Evolutionary conservation across 53 echinoderm and acorn worm genomes (phyloP), one percentile per base, ranked within the genome.

Genomic region (Echinometra lucunter): DNA sequence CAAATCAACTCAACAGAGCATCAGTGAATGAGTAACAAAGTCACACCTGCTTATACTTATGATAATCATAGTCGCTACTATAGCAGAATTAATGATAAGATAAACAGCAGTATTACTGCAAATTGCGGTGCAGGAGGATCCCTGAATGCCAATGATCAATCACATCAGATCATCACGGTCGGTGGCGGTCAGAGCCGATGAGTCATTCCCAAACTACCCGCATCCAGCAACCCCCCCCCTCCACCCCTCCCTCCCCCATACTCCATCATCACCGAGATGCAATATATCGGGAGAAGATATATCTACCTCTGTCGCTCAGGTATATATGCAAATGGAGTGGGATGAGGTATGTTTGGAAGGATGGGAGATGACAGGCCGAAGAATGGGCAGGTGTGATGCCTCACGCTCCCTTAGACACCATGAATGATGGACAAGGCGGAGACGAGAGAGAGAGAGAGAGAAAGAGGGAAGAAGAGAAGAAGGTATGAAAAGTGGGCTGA

Each of bases 21-120:
- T n/a, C n/a, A n/a, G n/a, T n/a, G 44, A 21, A 25, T 81, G 81
- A 81, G 81, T 44, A 81, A 81, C 6, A 25, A 81, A 81, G 85
- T 85, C 85, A 30, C 85, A 85, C 85, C 85, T 85, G 85, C 85
- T 28, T 49, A 85, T 49, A 85, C 30, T 91, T 60, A 45, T 69
- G 58, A 91, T 92, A 94, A 94, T 94, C 58, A 94, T 83, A 63
- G 83, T 63, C 63, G 30, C 58, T 44, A 57, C 42, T 82, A 66
- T 60, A 60, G 82, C 94, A 94, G 67, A 60, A 94, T 94, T 94
- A 94, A 94, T 94, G 94, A 83, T 83, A 94, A 94, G 82, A 82
- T 94, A 94, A 94, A 94, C 94, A 94, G 85, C 45, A 45, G 94
- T 38, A 83, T 85, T 94, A 94, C 82, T 66, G 40, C 40, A 94